Evolutionary conservation across 2,113 vertebrate genomes (phyloP), one percentile per base, ranked within the genome.

Genomic region (Stegastes partitus): DNA sequence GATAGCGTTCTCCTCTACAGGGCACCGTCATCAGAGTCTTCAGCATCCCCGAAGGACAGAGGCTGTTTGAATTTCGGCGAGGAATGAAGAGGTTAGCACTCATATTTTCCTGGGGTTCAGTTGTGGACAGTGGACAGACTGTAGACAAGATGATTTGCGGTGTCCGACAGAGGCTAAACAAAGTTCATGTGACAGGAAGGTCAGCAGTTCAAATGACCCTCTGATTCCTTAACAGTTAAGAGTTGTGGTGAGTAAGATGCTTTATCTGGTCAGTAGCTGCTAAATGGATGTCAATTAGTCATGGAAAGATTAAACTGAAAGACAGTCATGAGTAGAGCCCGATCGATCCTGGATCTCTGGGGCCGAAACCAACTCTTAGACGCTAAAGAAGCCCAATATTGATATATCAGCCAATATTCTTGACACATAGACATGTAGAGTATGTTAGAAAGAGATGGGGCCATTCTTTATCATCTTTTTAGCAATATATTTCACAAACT

Each of bases 11-110:
- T 78, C 47, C 28, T 75, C 57, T 3, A 23, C 93, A 99, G 97
- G 97, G 97, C 70, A 99, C 97, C 0, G 97, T 99, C 68, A 98
- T 99, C 83, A 95, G 97, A 76, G 97, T 99, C 31, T 99, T 99
- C 94, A 96, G 95, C 28, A 76, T 96, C 70, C 97, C 97, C 9
- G 97, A 97, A 3, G 97, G 97, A 85, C 95, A 96, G 81, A 97
- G 92, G 63, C 94, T 98, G 65, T 98, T 96, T 78, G 97, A 98
- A 92, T 99, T 99, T 85, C 95, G 97, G 26, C 89, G 97, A 90
- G 97, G 97, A 79, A 97, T 99, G 97, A 99, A 98, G 89, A 97
- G 97, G 97, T 98, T 19, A 87, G 82, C 1, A 0, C 1, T 74
- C 7, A 11, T 28, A 12, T 68, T 51, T 61, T 54, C 42, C 12